These are phyloP conservation scores for Macrosteles quadrilineatus DNA, from an alignment of 1,140 invertebrate species.

Conservation along the genomic window DNA sequence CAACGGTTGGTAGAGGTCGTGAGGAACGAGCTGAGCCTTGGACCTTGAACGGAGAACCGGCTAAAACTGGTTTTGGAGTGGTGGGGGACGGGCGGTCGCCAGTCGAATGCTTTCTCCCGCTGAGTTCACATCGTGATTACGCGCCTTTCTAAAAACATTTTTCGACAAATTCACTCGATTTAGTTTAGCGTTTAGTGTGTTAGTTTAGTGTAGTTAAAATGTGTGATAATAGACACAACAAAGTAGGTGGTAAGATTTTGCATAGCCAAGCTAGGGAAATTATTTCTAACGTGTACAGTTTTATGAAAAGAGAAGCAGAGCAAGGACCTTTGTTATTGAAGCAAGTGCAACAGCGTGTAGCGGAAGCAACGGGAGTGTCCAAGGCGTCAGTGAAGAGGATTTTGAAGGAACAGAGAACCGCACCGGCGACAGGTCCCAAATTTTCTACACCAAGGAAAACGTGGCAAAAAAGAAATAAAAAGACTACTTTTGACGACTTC, in stretches of 20 bases:
- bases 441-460: background rate
- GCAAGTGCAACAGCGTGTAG: background rate
- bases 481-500: too few relatives aligned
- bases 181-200: background rate
- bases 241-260: background rate
- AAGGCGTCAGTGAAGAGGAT: background rate
- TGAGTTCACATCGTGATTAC: too few relatives aligned
- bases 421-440: too few relatives aligned
- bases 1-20: too few relatives aligned
- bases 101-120: background rate
- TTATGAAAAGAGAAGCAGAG: background rate
- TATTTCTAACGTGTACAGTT: background rate
- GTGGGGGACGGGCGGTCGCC: background rate
- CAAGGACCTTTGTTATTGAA: background rate
- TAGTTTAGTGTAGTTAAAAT: background rate
- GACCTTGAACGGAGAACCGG: background rate
- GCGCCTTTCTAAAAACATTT: background rate
- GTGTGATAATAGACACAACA: background rate
- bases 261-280: background rate
- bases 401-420: background rate
- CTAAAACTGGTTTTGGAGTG: background rate
- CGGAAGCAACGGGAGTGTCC: background rate
- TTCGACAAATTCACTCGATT: background rate
- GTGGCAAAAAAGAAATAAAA: background rate
- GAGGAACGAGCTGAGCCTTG: too few relatives aligned